Percentiles rank a stretch among this genome's conserved stretches.
Evolutionary conservation across 64 coral and sea anemone genomes (phyloP).

Genomic region (Montipora efflorescens): DNA sequence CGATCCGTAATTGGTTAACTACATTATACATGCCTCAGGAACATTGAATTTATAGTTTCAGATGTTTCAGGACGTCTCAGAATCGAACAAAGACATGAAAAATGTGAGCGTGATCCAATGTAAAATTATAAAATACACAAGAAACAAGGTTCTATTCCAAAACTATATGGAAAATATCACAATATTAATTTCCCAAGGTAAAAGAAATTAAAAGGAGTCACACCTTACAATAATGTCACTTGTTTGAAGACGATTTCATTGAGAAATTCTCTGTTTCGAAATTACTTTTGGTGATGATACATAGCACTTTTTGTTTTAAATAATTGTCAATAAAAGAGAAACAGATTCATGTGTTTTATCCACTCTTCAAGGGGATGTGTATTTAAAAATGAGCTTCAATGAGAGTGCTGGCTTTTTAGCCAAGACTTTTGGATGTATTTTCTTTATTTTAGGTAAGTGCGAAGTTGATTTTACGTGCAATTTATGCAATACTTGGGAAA

Average conservation of each 20-base stretch:
- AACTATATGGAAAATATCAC: too few relatives aligned
- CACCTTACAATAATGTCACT: too few relatives aligned
- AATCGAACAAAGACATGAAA: too few relatives aligned
- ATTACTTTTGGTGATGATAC: not conserved
- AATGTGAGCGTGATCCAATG: too few relatives aligned
- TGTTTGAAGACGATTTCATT: too few relatives aligned
- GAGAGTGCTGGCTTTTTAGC: not conserved
- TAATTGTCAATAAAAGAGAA: not conserved
- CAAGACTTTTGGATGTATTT: not conserved
- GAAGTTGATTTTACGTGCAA: not conserved
- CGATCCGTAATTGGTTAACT: too few relatives aligned
- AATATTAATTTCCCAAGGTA: too few relatives aligned
- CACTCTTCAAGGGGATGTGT: not conserved
- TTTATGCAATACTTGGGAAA: not conserved
- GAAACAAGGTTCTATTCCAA: too few relatives aligned
- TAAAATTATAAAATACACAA: too few relatives aligned
- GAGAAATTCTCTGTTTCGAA: too few relatives aligned
- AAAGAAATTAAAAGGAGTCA: too few relatives aligned
- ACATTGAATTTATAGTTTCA: not conserved
- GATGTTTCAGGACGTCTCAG: not conserved
- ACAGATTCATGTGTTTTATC: not conserved
- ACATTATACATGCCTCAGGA: too few relatives aligned
- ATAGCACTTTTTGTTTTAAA: not conserved
- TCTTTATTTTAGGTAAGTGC: slow-evolving; percentile 26
- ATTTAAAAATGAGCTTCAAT: not conserved